phyloP scores from a whole-genome alignment of 30 jellyfish, hydroid and myxozoan genomes.

The Aurelia sp. region DNA sequence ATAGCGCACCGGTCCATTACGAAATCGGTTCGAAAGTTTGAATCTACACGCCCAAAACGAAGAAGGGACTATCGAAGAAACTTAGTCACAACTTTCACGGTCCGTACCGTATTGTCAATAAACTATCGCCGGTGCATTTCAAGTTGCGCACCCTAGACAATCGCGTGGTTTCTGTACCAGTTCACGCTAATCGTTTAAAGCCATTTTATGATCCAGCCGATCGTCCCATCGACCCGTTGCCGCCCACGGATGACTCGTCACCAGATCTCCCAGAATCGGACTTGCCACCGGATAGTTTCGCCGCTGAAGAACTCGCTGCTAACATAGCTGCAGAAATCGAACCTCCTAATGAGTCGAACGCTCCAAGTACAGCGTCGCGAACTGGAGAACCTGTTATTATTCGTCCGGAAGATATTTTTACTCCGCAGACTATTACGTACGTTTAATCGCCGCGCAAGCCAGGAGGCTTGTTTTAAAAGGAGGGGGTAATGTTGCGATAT shows the following conservation, averaged over 20 bases:
- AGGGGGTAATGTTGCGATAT: conserved; percentile 38
- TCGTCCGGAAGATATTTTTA: conserved; percentile 23
- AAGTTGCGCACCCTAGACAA: conserved; percentile 11
- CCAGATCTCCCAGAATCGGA: conserved; percentile 15
- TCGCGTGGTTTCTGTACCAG: conserved; percentile 4
- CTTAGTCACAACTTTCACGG: too few species aligned
- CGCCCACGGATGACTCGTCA: neutral
- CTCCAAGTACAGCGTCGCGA: neutral
- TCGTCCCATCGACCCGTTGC: neutral
- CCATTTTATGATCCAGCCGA: too few species aligned
- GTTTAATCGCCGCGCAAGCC: neutral
- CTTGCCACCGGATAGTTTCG: neutral
- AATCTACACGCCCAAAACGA: too few species aligned
- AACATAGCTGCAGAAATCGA: neutral
- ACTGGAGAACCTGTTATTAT: conserved; percentile 4
- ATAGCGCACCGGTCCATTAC: conserved; percentile 2
- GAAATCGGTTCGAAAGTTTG: too few species aligned
- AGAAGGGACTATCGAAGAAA: too few species aligned
- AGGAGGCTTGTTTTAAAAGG: conserved; percentile 33
- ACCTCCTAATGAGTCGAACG: neutral
- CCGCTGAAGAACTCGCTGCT: too few species aligned
- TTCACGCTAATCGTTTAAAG: too few species aligned
- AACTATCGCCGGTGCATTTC: conserved; percentile 56
- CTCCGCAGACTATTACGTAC: neutral
- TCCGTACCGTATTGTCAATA: neutral